These are phyloP conservation scores for Anas acuta DNA, from an alignment of 2,797 vertebrate genomes.

Conservation along the genomic window DNA sequence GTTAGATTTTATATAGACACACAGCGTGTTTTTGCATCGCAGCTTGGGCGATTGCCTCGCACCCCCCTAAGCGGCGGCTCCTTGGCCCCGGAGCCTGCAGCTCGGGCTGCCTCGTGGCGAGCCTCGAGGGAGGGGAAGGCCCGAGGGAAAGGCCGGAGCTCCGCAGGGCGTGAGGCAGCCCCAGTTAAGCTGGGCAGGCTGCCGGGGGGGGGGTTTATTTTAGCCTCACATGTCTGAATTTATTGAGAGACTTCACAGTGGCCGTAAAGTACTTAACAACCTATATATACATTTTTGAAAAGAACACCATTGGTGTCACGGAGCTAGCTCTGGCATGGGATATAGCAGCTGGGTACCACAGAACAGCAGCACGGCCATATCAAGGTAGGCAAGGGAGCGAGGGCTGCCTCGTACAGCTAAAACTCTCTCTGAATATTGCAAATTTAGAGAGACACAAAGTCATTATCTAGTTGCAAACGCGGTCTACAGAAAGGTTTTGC, in stretches of 20 bases:
- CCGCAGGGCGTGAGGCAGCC: neutral
- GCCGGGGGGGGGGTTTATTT: neutral
- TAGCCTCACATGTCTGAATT: neutral
- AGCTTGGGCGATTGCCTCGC: neutral
- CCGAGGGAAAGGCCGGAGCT: neutral
- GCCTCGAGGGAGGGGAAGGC: neutral
- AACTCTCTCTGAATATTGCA: neutral
- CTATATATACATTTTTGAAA: neutral
- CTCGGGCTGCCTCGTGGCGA: neutral
- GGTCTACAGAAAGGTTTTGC: neutral
- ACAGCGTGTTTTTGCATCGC: neutral
- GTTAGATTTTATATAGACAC: no score
- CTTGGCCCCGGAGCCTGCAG: neutral
- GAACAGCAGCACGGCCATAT: neutral
- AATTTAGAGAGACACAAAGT: neutral
- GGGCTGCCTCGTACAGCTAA: neutral
- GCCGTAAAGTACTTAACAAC: neutral
- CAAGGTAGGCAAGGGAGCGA: conserved; percentile 15
- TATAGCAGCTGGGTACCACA: conserved; percentile 40
- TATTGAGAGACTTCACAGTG: neutral
- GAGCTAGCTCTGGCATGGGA: conserved; percentile 46
- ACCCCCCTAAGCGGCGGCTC: neutral
- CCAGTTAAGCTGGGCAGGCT: neutral
- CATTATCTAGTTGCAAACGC: neutral
- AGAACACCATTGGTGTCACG: neutral